Evolutionary conservation across 2,113 vertebrate genomes (phyloP), one percentile per base, ranked within the genome.

Genomic region (Trogon surrucura): DNA sequence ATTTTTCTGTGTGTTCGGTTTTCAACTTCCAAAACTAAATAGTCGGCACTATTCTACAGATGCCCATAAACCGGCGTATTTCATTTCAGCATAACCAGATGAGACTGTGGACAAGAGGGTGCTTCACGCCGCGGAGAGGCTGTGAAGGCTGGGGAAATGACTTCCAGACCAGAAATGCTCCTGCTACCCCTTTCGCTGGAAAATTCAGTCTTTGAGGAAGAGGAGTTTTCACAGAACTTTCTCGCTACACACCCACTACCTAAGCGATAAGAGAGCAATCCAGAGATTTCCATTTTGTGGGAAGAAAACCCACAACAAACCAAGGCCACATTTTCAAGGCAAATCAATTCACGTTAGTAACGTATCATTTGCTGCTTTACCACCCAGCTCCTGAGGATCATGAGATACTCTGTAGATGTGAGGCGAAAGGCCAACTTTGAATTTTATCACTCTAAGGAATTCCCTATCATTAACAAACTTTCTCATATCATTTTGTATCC

Each of bases 111-210:
- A 81, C 36, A 84, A 71, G 80, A 74, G 48, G 56, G 32, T 71
- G n/a, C 26, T 69, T 78, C n/a, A 58, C 0, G 0, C 29, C 41
- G 21, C 22, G 17, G 16, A 47, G 29, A 60, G 26, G 27, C 70
- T 61, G 77, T 53, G 75, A 89, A 79, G 51, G 14, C 2, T 71
- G 20, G 25, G 34, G 11, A 87, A 91, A 74, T 14, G 4, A 19
- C 18, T 88, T 88, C 57, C 48, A 67, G 74, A 81, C 20, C 51
- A 71, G 51, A 87, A 89, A 91, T 19, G 10, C 17, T 53, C 70
- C 83, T 61, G n/a, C 29, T 85, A 17, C 9, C 14, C 41, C n/a
- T 88, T 78, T 74, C 72, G 65, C 20, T 75, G 32, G 29, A 79
- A 88, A 34, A 69, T 44, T 23, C 2, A 1, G 27, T 47, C 75